Evolutionary conservation across 2,113 vertebrate genomes (phyloP).

Genomic region (Siniperca knerii): DNA sequence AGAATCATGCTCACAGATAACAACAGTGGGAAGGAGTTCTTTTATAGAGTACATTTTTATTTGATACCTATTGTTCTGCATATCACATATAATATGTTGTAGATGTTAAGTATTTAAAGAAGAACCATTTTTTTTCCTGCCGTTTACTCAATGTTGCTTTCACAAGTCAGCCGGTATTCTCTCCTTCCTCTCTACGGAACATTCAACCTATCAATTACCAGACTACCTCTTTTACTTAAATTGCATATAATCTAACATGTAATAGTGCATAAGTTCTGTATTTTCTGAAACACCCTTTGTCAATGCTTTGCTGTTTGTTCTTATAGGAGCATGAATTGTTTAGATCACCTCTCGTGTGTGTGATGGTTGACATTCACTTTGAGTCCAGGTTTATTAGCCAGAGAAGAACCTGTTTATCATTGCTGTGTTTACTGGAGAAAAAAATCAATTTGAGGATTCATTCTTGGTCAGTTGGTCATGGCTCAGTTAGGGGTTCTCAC

Average conservation of each 20-base stretch:
- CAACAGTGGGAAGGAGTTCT: not conserved
- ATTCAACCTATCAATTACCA: not conserved
- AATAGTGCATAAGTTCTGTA: not conserved
- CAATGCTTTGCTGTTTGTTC: not conserved
- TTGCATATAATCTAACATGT: not conserved
- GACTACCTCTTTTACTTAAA: not conserved
- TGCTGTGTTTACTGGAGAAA: constrained; percentile 42
- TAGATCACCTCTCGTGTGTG: constrained; percentile 5
- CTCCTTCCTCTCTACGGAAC: not conserved
- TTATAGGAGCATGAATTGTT: constrained; percentile 20
- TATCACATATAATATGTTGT: not conserved
- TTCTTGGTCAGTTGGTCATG: constrained; percentile 65
- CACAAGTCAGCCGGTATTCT: not conserved
- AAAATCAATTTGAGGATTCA: constrained; percentile 71
- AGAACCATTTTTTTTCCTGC: not conserved
- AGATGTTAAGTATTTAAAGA: not conserved
- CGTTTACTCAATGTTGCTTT: not conserved
- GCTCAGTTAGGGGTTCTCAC: constrained; percentile 48
- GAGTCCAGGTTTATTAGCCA: constrained; percentile 53
- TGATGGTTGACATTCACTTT: constrained; percentile 46
- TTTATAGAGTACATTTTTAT: not conserved
- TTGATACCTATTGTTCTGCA: not conserved
- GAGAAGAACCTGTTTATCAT: constrained; percentile 49
- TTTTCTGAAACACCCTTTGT: not conserved
- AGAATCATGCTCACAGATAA: not conserved